Conservation (phyloP, 1,140 invertebrate species). For the Diuraphis noxia region DNA sequence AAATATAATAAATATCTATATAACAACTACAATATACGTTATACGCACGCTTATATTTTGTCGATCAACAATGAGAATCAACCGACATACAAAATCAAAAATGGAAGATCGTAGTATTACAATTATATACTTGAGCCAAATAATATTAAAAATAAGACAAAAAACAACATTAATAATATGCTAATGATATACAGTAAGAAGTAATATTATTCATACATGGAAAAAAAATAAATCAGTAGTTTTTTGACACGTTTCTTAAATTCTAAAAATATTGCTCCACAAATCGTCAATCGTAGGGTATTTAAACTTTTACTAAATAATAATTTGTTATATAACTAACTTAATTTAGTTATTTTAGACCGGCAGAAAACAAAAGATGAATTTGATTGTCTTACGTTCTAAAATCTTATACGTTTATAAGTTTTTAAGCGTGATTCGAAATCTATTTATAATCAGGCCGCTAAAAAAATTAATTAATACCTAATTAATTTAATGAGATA, state of each 20-base stretch:
- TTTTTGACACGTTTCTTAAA: conserved; percentile 13
- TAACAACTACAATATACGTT: conserved; percentile 40
- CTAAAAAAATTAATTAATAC: neutral
- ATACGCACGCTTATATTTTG: conserved; percentile 37
- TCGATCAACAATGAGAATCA: conserved; percentile 26
- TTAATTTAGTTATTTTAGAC: neutral
- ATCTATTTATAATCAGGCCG: neutral
- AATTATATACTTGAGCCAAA: conserved; percentile 51
- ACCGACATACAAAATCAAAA: conserved; percentile 45
- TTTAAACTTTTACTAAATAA: neutral
- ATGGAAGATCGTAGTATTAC: conserved; percentile 50
- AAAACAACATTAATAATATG: conserved; percentile 23
- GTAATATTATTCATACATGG: conserved; percentile 14
- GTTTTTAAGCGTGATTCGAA: neutral
- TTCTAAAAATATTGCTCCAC: conserved; percentile 27
- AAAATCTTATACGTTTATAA: conserved; percentile 10
- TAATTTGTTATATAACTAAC: neutral
- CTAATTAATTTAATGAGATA: neutral
- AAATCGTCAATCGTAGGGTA: conserved; percentile 23
- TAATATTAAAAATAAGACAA: conserved; percentile 44
- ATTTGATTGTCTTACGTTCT: conserved; percentile 38
- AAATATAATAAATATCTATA: conserved; percentile 36
- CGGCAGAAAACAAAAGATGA: neutral
- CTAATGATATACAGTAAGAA: conserved; percentile 4
- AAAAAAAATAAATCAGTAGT: neutral